Evolutionary conservation across 2,888 invertebrate genomes (phyloP).

Genomic region (Myopa tessellatipennis): DNA sequence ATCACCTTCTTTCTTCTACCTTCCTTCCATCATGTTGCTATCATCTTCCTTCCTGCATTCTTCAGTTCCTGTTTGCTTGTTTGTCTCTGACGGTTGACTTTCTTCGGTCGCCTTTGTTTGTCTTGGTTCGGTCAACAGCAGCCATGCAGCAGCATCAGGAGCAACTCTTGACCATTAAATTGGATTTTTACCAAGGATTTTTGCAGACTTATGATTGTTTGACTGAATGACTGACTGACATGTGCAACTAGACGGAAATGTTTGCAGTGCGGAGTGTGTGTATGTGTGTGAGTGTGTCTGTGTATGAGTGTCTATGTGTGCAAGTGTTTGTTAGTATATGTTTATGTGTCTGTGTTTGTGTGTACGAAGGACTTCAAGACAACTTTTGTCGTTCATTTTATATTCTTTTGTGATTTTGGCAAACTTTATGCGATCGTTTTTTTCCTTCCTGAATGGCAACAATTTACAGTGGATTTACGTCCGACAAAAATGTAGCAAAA

Average conservation of each 20-base stretch:
- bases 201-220: slow-evolving; percentile 32
- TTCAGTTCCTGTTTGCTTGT: neutral
- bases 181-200: slow-evolving; percentile 33
- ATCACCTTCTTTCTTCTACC: neutral
- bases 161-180: slow-evolving; percentile 32
- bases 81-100: neutral
- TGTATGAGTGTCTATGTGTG: neutral
- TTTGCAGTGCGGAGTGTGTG: slow-evolving; percentile 6
- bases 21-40: neutral
- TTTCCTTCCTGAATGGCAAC: slow-evolving; percentile 3
- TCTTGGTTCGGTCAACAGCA: neutral
- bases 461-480: slow-evolving; percentile 28
- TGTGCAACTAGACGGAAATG: slow-evolving; percentile 30
- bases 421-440: slow-evolving; percentile 6
- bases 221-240: slow-evolving; percentile 20
- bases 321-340: neutral
- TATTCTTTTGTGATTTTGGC: slow-evolving; percentile 10
- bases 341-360: neutral
- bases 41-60: neutral
- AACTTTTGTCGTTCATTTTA: slow-evolving; percentile 1
- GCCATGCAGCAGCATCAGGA: neutral
- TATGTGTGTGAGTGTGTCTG: neutral
- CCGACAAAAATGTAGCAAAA: slow-evolving; percentile 17
- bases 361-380: neutral
- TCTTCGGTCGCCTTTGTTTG: slow-evolving; percentile 1